phyloP scores from a whole-genome alignment of 2,113 vertebrate genomes.

The Zapus hudsonius region DNA sequence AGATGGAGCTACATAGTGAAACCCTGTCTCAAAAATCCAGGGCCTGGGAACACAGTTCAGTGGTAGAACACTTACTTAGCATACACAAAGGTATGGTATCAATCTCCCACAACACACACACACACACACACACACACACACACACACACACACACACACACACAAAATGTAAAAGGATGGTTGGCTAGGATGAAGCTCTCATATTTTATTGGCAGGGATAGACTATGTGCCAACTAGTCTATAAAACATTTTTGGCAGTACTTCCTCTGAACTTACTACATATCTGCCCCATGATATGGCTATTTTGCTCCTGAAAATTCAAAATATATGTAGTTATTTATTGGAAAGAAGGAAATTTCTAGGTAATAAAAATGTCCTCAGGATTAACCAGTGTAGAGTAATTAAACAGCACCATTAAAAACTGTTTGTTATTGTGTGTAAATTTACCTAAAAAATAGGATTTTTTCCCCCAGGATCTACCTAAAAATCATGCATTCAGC shows the following conservation, averaged over 20 bases:
- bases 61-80: not conserved
- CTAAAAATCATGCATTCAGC: not conserved
- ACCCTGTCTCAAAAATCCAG: not conserved
- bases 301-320: conserved; percentile 28
- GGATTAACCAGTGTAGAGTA: not conserved
- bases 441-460: not conserved
- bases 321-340: not conserved
- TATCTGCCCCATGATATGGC: not conserved
- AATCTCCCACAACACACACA: not conserved
- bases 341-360: not conserved
- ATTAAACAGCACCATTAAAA: not conserved
- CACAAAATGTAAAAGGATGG: not conserved
- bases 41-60: not conserved
- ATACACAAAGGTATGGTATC: not conserved
- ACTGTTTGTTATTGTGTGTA: not conserved
- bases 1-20: not conserved
- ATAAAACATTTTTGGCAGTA: not conserved
- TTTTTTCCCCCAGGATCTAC: not conserved
- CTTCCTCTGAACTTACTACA: conserved; percentile 14
- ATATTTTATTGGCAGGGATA: not conserved
- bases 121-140: not conserved
- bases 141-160: not conserved
- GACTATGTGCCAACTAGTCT: not conserved
- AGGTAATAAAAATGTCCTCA: not conserved
- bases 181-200: not conserved